Conservation (phyloP, 2,888 invertebrate species). For the Homarus gammarus region DNA sequence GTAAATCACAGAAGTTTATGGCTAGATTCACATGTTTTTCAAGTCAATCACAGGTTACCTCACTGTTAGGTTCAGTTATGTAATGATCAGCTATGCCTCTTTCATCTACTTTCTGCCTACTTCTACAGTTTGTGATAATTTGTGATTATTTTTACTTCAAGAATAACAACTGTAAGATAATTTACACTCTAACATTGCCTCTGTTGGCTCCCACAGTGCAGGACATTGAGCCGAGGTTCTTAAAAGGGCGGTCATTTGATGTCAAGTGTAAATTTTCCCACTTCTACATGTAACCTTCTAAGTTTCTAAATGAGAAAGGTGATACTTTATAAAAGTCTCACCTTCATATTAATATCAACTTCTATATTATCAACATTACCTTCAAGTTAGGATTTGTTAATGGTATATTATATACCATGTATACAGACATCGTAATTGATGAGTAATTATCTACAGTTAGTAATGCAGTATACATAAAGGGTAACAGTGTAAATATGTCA, state of each 20-base stretch:
- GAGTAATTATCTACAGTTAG: background rate
- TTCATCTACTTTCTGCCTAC: background rate
- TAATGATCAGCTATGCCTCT: background rate
- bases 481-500: background rate
- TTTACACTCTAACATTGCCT: background rate
- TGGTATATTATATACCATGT: background rate
- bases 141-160: background rate
- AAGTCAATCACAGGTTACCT: background rate
- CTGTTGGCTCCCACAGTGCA: background rate
- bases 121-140: background rate
- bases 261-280: background rate
- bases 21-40: background rate
- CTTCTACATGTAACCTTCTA: background rate
- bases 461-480: background rate
- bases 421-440: background rate
- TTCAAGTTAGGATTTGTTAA: background rate
- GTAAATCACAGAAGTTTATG: too few relatives aligned
- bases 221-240: background rate
- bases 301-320: background rate
- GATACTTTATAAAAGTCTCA: slow-evolving; percentile 9
- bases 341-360: background rate
- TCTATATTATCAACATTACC: background rate
- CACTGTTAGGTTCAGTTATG: background rate
- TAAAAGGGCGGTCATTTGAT: background rate
- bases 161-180: background rate